A percentile compares a stretch with the other conserved stretches of the same genome.
phyloP scores from a whole-genome alignment of 1,140 invertebrate species.

The Himalopsyche phryganea region DNA sequence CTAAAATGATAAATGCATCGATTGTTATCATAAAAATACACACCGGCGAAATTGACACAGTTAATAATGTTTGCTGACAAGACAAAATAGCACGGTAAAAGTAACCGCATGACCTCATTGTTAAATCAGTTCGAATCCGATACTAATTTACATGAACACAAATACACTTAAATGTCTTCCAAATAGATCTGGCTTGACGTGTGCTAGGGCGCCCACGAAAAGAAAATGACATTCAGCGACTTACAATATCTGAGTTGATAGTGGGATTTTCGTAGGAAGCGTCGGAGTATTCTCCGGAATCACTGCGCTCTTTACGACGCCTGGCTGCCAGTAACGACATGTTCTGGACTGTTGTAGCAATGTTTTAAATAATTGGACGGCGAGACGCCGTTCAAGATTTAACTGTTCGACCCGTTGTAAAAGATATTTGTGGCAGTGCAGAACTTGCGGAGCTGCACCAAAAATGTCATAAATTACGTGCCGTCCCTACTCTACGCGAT shows the following conservation, averaged over 20 bases:
- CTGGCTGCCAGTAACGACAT: conserved; percentile 43
- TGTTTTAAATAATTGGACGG: conserved; percentile 2
- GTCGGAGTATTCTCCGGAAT: conserved; percentile 50
- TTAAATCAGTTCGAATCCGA: conserved; percentile 11
- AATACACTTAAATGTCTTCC: not conserved
- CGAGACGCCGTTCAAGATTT: conserved; percentile 8
- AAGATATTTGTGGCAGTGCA: conserved; percentile 3
- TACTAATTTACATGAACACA: not conserved
- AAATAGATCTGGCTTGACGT: not conserved
- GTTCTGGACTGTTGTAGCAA: conserved; percentile 39
- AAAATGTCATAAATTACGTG: conserved; percentile 22
- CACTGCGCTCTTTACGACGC: conserved; percentile 44
- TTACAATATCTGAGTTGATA: conserved; percentile 47
- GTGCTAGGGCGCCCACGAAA: not conserved
- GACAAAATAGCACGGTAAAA: conserved; percentile 15
- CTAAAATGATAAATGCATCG: conserved; percentile 19
- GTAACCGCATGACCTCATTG: conserved; percentile 12
- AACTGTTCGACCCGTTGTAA: not conserved
- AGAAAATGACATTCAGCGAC: conserved; percentile 30
- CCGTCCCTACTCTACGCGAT: not conserved
- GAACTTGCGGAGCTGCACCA: conserved; percentile 1
- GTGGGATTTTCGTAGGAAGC: conserved; percentile 48
- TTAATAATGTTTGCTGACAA: conserved; percentile 13
- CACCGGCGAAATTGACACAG: not conserved
- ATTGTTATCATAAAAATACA: not conserved